Percentiles rank a stretch among this genome's conserved stretches.
phyloP scores from a whole-genome alignment of 2,888 invertebrate genomes.

The Tetanocera ferruginea region DNA sequence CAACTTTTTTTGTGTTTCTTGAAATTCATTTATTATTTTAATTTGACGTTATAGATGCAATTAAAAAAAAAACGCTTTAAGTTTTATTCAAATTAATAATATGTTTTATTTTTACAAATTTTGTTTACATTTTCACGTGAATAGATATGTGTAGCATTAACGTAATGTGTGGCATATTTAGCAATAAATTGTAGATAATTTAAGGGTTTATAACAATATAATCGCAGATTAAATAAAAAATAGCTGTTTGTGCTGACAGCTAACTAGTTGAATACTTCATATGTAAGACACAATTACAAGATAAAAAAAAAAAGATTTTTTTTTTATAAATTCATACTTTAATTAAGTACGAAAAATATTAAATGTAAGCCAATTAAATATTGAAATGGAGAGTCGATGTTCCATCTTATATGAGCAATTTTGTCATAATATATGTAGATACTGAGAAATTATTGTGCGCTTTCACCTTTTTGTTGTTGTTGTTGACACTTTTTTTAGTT shows the following conservation, averaged over 20 bases:
- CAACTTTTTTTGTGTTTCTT: too few species aligned
- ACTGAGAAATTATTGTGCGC: not conserved
- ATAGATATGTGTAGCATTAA: not conserved
- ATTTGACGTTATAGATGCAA: too few species aligned
- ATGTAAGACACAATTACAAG: constrained; percentile 11
- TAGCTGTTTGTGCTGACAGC: constrained; percentile 3
- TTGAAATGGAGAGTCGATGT: constrained; percentile 1
- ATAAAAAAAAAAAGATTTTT: not conserved
- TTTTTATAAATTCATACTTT: constrained; percentile 16
- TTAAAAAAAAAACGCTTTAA: not conserved
- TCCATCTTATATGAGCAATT: not conserved
- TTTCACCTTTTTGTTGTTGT: not conserved
- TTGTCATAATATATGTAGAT: not conserved
- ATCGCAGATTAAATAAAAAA: not conserved
- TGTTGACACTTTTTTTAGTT: constrained; percentile 19
- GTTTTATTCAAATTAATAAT: not conserved
- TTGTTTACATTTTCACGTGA: not conserved
- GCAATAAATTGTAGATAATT: not conserved
- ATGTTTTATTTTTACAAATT: constrained; percentile 22
- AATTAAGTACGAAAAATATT: constrained; percentile 2
- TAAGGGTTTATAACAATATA: not conserved
- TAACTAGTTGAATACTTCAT: constrained; percentile 1
- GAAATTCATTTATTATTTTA: too few species aligned
- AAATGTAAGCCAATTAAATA: not conserved
- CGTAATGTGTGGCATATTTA: not conserved